A percentile compares a stretch with the other conserved stretches of the same genome.
phyloP scores from a whole-genome alignment of 2,113 vertebrate species.

The Entomyzon cyanotis region DNA sequence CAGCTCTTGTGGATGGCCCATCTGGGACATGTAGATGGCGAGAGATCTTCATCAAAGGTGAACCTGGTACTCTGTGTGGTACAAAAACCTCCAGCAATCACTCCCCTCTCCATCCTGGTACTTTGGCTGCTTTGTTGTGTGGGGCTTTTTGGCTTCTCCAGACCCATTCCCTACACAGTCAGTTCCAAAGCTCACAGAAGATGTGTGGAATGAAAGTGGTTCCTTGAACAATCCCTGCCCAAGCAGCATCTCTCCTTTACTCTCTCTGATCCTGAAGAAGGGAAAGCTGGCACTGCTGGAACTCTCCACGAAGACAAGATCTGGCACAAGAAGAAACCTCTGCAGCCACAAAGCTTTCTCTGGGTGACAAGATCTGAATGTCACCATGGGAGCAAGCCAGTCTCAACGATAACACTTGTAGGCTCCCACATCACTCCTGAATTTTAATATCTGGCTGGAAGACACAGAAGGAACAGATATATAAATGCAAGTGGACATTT shows the following conservation, averaged over 20 bases:
- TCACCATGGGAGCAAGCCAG: rapidly evolving
- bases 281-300: not conserved
- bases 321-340: not conserved
- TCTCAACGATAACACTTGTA: not conserved
- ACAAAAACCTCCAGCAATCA: not conserved
- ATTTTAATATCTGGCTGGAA: not conserved
- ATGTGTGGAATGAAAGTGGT: not conserved
- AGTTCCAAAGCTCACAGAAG: not conserved
- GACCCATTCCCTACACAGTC: not conserved
- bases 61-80: not conserved
- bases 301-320: not conserved
- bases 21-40: not conserved
- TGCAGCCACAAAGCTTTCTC: not conserved
- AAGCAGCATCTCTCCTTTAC: not conserved
- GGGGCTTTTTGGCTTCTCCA: not conserved
- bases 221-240: not conserved
- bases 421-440: not conserved
- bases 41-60: not conserved
- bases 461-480: not conserved
- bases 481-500: not conserved
- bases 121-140: not conserved
- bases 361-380: not conserved
- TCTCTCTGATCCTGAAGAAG: not conserved
- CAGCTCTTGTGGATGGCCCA: not conserved
- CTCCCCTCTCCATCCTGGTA: not conserved